Base-by-base conservation (phyloP, 2,113 vertebrate genomes). In the Pipa parva region DNA sequence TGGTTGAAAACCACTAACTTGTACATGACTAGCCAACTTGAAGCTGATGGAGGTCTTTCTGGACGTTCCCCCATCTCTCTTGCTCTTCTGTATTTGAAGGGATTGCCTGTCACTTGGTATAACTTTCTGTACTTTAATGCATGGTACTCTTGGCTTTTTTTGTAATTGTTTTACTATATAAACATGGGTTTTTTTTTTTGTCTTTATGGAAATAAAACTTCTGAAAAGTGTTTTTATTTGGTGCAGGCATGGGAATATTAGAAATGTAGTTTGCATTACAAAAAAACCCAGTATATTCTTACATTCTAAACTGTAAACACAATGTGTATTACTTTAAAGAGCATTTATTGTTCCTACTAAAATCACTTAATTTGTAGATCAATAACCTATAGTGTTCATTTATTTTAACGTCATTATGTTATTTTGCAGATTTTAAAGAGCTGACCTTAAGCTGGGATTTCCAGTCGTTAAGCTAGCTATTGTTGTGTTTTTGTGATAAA, bases 141-240 rank as follows among this genome's bases (percentile, higher is more conserved):
- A 51, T 46, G 42, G 49, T 71, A 28, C 12, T 61, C 63, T 21
- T 0, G 21, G 63, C n/a, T n/a, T n/a, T 3, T 69, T 25, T 63
- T 71, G 57, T 31, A 65, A 70, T 74, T 50, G 59, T 77, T 74
- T 72, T 58, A 62, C 24, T 59, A 7, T 25, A 46, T 28, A 61
- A 42, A 74, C 24, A 71, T 28, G 39, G 2, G 5, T 3, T 36
- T 36, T 36, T 36, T 36, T 36, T 25, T 57, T 60, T 68, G 2
- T 46, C 18, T 4, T 20, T 20, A 7, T n/a, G 15, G 11, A 46
- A 15, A 46, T 17, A n/a, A 18, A 15, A 7, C 2, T 46, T 18
- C 7, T 46, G 42, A n/a, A n/a, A n/a, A n/a, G n/a, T n/a, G n/a
- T n/a, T n/a, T 18, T 5, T 18, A 46, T 46, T 46, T 46, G 42